Conservation (phyloP, 2,888 invertebrate species). For the Kryphioiulus occultus region DNA sequence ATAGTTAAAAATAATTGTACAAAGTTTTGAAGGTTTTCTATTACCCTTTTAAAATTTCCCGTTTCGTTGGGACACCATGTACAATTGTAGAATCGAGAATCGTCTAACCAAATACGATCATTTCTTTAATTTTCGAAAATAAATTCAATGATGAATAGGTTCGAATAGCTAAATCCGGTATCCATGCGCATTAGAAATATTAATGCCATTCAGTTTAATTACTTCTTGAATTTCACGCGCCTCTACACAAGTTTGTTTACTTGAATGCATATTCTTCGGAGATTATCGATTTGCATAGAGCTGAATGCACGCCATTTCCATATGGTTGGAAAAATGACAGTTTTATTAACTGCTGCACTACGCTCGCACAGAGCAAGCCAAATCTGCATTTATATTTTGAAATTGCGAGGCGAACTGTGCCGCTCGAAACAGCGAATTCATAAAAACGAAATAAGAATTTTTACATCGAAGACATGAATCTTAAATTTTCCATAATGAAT, state of each 20-base stretch:
- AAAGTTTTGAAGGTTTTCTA: too few relatives aligned
- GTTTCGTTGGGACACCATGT: too few relatives aligned
- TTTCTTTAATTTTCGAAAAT: too few relatives aligned
- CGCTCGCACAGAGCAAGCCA: neutral
- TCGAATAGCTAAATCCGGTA: too few relatives aligned
- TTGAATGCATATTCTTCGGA: neutral
- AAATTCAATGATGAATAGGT: too few relatives aligned
- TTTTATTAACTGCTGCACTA: slow-evolving; percentile 35
- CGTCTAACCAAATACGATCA: too few relatives aligned
- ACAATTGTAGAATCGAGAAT: too few relatives aligned
- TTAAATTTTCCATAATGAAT: neutral
- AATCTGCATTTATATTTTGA: slow-evolving; percentile 36
- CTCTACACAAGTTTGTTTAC: slow-evolving; percentile 1
- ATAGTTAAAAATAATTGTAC: too few relatives aligned
- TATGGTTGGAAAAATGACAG: slow-evolving; percentile 39
- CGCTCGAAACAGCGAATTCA: neutral
- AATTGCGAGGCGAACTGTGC: slow-evolving; percentile 2
- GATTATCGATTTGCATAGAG: neutral
- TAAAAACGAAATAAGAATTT: slow-evolving; percentile 14
- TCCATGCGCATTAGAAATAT: too few relatives aligned
- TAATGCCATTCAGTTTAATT: neutral
- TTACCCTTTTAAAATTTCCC: too few relatives aligned
- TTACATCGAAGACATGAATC: neutral
- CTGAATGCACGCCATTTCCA: slow-evolving; percentile 34
- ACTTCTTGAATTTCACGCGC: neutral